A percentile compares a stretch with the other conserved stretches of the same genome.
These are phyloP conservation scores for Leptocoma aspasia DNA, from an alignment of 2,113 vertebrate genomes.

Conservation along the genomic window DNA sequence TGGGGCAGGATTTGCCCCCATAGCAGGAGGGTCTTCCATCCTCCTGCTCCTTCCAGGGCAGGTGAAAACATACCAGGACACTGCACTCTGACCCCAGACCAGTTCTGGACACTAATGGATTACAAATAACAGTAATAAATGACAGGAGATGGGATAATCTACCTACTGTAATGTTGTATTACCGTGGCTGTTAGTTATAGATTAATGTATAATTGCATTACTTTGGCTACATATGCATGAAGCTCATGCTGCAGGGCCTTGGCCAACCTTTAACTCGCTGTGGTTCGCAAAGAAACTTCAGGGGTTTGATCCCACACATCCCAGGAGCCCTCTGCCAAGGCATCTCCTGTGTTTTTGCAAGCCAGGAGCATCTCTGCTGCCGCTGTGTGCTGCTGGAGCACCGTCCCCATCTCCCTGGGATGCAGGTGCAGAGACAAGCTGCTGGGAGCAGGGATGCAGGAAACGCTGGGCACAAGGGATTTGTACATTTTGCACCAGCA, in stretches of 20 bases:
- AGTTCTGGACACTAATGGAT: conserved; percentile 59
- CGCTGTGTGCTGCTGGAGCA: background rate
- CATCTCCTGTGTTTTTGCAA: background rate
- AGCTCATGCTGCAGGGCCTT: background rate
- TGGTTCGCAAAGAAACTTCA: background rate
- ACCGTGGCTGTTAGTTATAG: conserved; percentile 60
- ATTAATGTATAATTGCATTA: conserved; percentile 65
- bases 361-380: background rate
- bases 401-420: rapidly evolving
- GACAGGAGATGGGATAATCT: conserved; percentile 65
- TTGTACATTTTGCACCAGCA: rapidly evolving
- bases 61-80: background rate
- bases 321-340: background rate
- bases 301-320: background rate
- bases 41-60: rapidly evolving
- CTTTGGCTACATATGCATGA: conserved; percentile 57
- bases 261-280: conserved; percentile 52
- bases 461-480: rapidly evolving
- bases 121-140: conserved; percentile 64
- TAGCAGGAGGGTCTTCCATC: background rate
- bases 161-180: conserved; percentile 65
- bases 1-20: background rate
- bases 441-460: background rate
- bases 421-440: rapidly evolving
- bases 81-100: conserved; percentile 53